These are phyloP conservation scores for Ia io DNA, from an alignment of 2,113 vertebrate species.

Conservation along the genomic window DNA sequence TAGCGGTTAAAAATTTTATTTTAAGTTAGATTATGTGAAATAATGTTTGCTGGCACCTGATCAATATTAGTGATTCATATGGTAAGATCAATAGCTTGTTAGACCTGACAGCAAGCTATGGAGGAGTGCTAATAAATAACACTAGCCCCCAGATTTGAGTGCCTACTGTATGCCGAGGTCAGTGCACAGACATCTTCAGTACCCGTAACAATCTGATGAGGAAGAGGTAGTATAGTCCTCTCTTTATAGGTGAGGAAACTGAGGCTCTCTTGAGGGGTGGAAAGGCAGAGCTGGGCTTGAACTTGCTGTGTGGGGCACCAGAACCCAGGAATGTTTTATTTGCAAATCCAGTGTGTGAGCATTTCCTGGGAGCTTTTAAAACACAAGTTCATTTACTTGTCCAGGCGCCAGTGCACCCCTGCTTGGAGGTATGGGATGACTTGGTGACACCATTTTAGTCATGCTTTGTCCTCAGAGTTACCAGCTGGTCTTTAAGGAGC, in stretches of 20 bases:
- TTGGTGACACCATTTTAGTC: neutral
- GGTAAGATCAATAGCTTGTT: neutral
- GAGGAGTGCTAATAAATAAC: neutral
- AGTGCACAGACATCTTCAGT: neutral
- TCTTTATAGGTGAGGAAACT: neutral
- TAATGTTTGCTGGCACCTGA: neutral
- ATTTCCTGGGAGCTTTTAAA: neutral
- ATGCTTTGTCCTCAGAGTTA: neutral
- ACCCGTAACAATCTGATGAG: neutral
- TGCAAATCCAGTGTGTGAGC: neutral
- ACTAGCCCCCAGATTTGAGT: neutral
- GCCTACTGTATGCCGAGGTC: neutral
- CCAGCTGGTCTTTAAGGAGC: neutral
- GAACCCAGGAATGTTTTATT: neutral
- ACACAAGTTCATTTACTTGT: neutral
- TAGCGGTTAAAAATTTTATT: conserved; percentile 49
- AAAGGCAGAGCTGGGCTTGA: neutral
- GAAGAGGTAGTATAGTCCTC: neutral
- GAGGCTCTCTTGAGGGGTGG: neutral
- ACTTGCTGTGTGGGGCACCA: neutral
- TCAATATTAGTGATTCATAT: neutral
- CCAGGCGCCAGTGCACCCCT: neutral
- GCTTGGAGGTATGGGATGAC: neutral
- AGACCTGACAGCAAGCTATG: neutral
- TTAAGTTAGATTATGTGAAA: neutral